Evolutionary conservation across 2,888 invertebrate species (phyloP).

Genomic region (Limenitis arthemis): DNA sequence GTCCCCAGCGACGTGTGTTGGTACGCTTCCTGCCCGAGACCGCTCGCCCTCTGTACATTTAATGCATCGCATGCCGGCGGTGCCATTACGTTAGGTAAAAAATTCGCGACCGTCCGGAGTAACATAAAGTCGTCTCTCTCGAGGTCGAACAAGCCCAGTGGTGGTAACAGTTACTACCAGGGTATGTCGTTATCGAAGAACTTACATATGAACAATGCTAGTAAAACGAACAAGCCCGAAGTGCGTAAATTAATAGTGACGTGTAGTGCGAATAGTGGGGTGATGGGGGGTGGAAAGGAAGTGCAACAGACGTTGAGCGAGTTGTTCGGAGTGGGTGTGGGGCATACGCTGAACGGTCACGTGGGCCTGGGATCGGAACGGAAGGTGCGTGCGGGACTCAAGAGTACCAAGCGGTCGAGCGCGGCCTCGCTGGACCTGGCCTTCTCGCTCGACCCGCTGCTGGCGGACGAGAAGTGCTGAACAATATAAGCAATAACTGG

Average conservation of each 20-base stretch:
- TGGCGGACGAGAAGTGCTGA: constrained; percentile 69
- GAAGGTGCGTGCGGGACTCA: constrained; percentile 31
- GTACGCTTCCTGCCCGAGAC: constrained; percentile 72
- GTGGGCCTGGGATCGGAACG: constrained; percentile 25
- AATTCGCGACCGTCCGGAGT: constrained; percentile 62
- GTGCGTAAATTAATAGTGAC: constrained; percentile 66
- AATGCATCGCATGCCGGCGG: constrained; percentile 72
- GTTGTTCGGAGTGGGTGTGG: constrained; percentile 43
- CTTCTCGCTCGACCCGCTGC: constrained; percentile 60
- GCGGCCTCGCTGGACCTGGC: constrained; percentile 53
- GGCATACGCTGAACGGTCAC: constrained; percentile 48
- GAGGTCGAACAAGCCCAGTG: constrained; percentile 47
- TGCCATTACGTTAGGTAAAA: constrained; percentile 67
- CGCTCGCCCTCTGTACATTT: constrained; percentile 71
- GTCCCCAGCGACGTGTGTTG: constrained; percentile 57
- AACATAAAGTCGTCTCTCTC: constrained; percentile 63
- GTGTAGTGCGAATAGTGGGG: constrained; percentile 45
- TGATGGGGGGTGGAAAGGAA: constrained; percentile 24
- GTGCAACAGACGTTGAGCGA: constrained; percentile 48
- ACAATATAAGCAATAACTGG: constrained; percentile 48
- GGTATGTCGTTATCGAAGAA: constrained; percentile 55
- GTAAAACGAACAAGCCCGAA: constrained; percentile 60
- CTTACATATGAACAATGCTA: constrained; percentile 56
- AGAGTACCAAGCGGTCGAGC: constrained; percentile 41
- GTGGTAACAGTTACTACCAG: constrained; percentile 53